Percentiles rank a stretch among this genome's conserved stretches.
Conservation (phyloP, 2,888 invertebrate species). For the Acanthoscelides obtectus region DNA sequence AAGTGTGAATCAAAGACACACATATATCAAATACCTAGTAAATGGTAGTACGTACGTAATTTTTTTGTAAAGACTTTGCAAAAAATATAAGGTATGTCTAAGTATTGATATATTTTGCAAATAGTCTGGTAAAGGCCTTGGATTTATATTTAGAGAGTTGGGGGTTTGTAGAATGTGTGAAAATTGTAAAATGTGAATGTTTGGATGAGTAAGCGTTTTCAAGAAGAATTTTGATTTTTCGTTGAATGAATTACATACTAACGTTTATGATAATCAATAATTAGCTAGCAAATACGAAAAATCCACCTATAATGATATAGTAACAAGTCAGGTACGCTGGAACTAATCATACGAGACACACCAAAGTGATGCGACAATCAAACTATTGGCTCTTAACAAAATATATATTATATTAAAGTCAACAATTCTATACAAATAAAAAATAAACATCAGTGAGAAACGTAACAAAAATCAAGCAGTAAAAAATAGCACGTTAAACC, state of each 20-base stretch:
- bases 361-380: constrained; percentile 36
- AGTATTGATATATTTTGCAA: too few relatives aligned
- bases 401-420: constrained; percentile 57
- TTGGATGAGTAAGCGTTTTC: constrained; percentile 29
- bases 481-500: constrained; percentile 36
- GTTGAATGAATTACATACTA: constrained; percentile 30
- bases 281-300: constrained; percentile 24
- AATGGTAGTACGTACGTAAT: too few relatives aligned
- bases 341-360: constrained; percentile 20
- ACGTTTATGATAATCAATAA: constrained; percentile 23
- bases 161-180: background rate
- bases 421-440: constrained; percentile 48
- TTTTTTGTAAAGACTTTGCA: too few relatives aligned
- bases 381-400: constrained; percentile 48
- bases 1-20: too few relatives aligned
- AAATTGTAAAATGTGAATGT: constrained; percentile 19
- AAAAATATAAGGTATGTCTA: too few relatives aligned
- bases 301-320: constrained; percentile 3
- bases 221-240: constrained; percentile 36
- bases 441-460: constrained; percentile 46
- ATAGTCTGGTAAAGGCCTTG: too few relatives aligned
- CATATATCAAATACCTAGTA: too few relatives aligned
- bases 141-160: too few relatives aligned
- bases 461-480: constrained; percentile 42
- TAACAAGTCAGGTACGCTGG: constrained; percentile 40